A percentile compares a stretch with the other conserved stretches of the same genome.
Evolutionary conservation across 1,140 invertebrate genomes (phyloP).

Genomic region (Melanaphis sacchari): DNA sequence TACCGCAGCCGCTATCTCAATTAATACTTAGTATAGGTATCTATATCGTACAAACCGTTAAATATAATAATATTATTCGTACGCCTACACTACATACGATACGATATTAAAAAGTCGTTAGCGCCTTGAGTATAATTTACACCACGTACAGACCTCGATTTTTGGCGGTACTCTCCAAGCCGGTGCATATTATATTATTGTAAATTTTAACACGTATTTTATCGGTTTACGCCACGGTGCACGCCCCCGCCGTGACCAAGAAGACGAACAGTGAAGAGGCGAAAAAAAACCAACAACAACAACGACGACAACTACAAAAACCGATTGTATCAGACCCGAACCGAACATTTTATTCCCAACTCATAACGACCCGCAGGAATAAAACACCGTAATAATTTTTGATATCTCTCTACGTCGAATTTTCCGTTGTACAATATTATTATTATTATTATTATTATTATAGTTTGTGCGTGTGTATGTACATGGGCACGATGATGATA

Average conservation of each 20-base stretch:
- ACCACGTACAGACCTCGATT: background rate
- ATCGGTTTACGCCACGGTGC: background rate
- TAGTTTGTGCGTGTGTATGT: background rate
- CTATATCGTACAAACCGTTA: background rate
- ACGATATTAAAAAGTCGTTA: background rate
- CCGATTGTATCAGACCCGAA: background rate
- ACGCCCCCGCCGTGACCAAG: background rate
- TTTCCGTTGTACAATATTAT: background rate
- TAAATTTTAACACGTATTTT: background rate
- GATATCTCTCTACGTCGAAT: background rate
- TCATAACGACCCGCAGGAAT: background rate
- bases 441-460: background rate
- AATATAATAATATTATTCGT: background rate
- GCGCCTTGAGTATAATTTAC: background rate
- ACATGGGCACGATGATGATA: background rate
- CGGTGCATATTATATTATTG: background rate
- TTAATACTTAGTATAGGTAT: background rate
- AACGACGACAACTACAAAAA: background rate
- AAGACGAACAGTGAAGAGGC: background rate
- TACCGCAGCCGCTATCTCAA: background rate
- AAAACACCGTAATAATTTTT: conserved; percentile 26
- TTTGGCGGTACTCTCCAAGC: background rate
- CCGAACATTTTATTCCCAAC: background rate
- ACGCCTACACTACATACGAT: background rate
- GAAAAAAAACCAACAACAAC: background rate